phyloP scores from a whole-genome alignment of 1,140 invertebrate species.

The Cherax destructor region DNA sequence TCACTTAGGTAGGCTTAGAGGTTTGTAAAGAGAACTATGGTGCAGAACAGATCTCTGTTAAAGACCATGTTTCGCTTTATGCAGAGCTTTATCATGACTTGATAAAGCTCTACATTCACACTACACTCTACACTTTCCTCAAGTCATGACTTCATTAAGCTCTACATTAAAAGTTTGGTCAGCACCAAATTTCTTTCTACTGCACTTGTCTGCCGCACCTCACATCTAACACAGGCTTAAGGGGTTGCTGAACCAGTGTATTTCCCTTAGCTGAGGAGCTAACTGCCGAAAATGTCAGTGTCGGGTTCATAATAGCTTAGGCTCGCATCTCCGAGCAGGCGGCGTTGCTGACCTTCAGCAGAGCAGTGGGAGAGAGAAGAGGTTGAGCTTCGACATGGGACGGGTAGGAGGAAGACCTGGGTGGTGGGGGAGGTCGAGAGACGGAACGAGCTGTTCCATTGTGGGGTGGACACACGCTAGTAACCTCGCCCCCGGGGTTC shows the following conservation, averaged over 20 bases:
- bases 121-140: no score
- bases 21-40: no score
- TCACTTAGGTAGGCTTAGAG: no score
- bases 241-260: background rate
- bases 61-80: no score
- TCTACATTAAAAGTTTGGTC: no score
- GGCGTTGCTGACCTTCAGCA: conserved; percentile 7
- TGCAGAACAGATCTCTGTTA: no score
- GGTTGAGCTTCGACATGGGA: conserved; percentile 49
- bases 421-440: conserved; percentile 20
- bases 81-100: no score
- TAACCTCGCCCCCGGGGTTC: background rate
- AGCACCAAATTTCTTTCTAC: background rate
- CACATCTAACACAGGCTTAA: background rate
- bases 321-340: conserved; percentile 57
- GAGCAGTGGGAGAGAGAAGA: conserved; percentile 26
- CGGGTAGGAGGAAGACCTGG: conserved; percentile 33
- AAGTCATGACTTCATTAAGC: no score
- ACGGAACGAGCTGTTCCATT: conserved; percentile 41
- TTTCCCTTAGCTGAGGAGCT: background rate
- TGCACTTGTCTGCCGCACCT: background rate
- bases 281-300: background rate
- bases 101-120: no score
- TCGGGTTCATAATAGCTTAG: conserved; percentile 10
- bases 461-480: conserved; percentile 20